phyloP scores from a whole-genome alignment of 2,113 vertebrate genomes.

The Recurvirostra avosetta region DNA sequence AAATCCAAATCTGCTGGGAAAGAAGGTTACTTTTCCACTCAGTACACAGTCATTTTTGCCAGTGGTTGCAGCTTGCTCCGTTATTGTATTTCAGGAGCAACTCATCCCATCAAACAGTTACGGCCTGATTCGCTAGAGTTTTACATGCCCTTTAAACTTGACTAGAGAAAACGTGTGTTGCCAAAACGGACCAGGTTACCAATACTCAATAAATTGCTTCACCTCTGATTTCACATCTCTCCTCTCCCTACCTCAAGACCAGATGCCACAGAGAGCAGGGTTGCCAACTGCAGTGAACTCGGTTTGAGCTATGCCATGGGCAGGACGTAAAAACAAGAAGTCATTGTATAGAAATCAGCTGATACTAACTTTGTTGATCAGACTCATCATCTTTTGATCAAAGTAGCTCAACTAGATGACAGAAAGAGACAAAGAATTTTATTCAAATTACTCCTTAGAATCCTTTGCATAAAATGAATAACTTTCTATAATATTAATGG shows the following conservation, averaged over 20 bases:
- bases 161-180: neutral
- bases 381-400: conserved; percentile 13
- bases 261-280: neutral
- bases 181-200: conserved; percentile 7
- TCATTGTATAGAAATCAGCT: neutral
- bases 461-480: conserved; percentile 50
- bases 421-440: conserved; percentile 32
- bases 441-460: conserved; percentile 43
- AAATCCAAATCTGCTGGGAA: neutral
- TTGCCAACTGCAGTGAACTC: neutral
- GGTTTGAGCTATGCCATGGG: neutral
- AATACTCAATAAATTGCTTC: neutral
- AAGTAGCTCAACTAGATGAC: conserved; percentile 19
- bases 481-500: conserved; percentile 64
- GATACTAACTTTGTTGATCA: conserved; percentile 20
- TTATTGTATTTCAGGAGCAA: conserved; percentile 20
- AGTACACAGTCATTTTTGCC: neutral
- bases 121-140: neutral
- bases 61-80: conserved; percentile 10
- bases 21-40: neutral
- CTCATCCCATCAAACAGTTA: conserved; percentile 56
- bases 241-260: neutral
- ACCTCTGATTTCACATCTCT: conserved; percentile 4
- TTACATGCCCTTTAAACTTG: conserved; percentile 19
- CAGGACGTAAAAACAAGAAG: neutral